Conservation (phyloP, 2,797 vertebrate species). For the Chaetophractus vellerosus region DNA sequence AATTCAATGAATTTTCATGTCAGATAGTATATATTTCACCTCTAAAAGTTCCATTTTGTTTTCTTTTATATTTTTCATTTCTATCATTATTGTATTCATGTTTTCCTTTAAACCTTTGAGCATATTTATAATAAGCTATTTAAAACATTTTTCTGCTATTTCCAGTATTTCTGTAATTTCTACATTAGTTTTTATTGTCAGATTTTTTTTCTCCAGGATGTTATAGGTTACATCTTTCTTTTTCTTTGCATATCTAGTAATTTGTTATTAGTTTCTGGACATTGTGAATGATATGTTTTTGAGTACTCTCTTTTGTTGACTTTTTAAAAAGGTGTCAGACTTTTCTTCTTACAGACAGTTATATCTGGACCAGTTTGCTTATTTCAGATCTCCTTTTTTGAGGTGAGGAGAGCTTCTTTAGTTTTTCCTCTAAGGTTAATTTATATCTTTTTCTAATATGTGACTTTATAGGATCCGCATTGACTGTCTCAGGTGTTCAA, state of each 20-base stretch:
- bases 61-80: background rate
- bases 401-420: background rate
- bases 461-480: background rate
- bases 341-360: background rate
- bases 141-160: background rate
- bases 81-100: background rate
- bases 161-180: background rate
- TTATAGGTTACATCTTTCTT: background rate
- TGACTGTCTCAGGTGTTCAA: background rate
- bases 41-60: background rate
- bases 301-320: background rate
- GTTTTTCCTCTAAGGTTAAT: background rate
- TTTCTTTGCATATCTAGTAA: background rate
- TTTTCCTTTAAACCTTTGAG: constrained; percentile 12
- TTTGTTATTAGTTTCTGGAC: background rate
- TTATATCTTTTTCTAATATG: background rate
- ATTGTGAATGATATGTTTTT: background rate
- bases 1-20: background rate
- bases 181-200: background rate
- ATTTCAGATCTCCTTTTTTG: background rate
- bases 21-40: background rate
- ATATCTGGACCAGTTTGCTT: background rate
- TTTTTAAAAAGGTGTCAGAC: background rate
- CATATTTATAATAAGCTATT: background rate
- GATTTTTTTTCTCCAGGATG: background rate